Base-by-base conservation (phyloP, 53 echinoderm and acorn worm genomes). In the Echinometra lucunter region DNA sequence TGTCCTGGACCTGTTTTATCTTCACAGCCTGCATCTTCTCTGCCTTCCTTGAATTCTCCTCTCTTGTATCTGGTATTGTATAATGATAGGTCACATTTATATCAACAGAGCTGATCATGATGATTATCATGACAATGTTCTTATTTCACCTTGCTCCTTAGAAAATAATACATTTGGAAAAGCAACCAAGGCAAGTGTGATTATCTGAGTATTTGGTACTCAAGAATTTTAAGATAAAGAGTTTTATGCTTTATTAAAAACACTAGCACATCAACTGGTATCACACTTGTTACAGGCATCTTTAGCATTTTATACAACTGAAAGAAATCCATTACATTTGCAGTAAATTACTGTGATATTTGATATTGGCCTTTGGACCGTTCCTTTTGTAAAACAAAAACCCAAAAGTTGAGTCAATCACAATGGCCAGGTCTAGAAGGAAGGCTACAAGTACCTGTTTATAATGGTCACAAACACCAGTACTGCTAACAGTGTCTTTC, bases 1-100 rank as follows among this genome's bases (percentile, higher is more conserved):
- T 94, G 57, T 99, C 99, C 53, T 98, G 97, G 27, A 96, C 95
- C 44, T 95, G 94, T 57, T 99, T 98, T 42, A 98, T 97, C 91
- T 96, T 95, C 30, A 85, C 45, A 1, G 95, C 80, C 85, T 97
- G 95, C 44, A 98, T 58, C 94, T 99, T 99, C 83, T 99, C 98
- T 2, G 99, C 97, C 63, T 90, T 56, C 66, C 96, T 96, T 27
- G 98, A 95, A 91, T 98, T 99, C 42, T 97, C 96, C 91, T 97
- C 97, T 63, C 95, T 96, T 34, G 95, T 97, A 44, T 97, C 99
- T 99, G 53, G 18, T 90, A 93, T 9, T 6, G 4, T 49, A 6
- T 49, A 6, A 2, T 60, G 21, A 60, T 60, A 60, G 60, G 21
- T 60, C 21, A 60, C 21, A 0, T 60, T 60, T 60, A 60, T 2